A percentile compares a stretch with the other conserved stretches of the same genome.
These are phyloP conservation scores for Smutsia gigantea DNA, from an alignment of 2,797 vertebrate genomes.

Conservation along the genomic window DNA sequence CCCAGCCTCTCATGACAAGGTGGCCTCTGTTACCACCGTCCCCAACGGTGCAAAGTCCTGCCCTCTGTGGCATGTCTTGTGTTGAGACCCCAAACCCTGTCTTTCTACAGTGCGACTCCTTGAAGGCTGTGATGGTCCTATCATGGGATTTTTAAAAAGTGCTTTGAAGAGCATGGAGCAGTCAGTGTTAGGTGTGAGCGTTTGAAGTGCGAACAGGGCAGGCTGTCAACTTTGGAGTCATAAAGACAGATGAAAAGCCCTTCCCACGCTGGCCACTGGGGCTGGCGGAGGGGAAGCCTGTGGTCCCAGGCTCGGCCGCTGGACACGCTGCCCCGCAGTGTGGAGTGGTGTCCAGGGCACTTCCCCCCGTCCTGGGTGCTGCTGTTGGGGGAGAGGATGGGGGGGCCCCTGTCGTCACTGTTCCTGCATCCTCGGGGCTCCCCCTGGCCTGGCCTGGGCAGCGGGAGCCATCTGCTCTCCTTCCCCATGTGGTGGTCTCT, in stretches of 20 bases:
- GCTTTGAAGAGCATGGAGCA: background rate
- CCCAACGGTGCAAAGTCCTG: background rate
- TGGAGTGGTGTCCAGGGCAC: background rate
- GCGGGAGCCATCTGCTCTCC: background rate
- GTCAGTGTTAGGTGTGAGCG: background rate
- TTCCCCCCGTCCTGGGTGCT: background rate
- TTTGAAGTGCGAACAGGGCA: background rate
- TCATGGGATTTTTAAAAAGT: background rate
- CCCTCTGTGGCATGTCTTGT: background rate
- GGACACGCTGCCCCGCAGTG: fast-evolving
- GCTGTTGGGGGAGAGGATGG: background rate
- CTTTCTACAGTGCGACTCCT: background rate
- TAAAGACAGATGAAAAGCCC: background rate
- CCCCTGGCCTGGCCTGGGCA: background rate
- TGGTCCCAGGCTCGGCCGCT: background rate
- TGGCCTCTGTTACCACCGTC: fast-evolving
- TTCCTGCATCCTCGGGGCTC: background rate
- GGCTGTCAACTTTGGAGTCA: background rate
- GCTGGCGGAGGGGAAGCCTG: too few relatives aligned
- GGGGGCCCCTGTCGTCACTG: fast-evolving
- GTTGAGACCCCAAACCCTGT: background rate
- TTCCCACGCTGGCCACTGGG: background rate
- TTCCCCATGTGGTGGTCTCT: too few relatives aligned
- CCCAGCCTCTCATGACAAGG: background rate
- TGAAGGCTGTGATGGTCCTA: background rate